A percentile compares a stretch with the other conserved stretches of the same genome.
phyloP scores from a whole-genome alignment of 2,797 vertebrate genomes.

The Echiichthys vipera region DNA sequence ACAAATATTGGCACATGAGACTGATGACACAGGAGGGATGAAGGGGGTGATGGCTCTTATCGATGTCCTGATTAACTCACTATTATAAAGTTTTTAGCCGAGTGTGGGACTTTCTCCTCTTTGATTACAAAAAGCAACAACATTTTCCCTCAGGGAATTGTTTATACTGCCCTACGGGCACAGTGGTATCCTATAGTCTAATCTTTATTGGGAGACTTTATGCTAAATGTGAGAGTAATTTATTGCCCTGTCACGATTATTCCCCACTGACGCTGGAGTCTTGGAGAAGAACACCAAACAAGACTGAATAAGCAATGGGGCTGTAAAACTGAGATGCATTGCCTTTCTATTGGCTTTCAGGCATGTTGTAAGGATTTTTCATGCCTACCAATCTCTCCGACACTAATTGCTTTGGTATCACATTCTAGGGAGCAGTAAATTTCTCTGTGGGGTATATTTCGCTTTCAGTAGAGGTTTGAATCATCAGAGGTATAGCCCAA shows the following conservation, averaged over 20 bases:
- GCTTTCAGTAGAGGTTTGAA: slow-evolving; percentile 67
- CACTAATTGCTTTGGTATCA: slow-evolving; percentile 87
- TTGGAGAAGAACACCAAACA: slow-evolving; percentile 77
- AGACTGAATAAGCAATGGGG: slow-evolving; percentile 83
- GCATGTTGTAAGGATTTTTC: slow-evolving; percentile 79
- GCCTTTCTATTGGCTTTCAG: slow-evolving; percentile 80
- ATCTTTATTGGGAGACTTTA: slow-evolving; percentile 77
- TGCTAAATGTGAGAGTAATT: slow-evolving; percentile 82
- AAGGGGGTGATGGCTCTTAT: slow-evolving; percentile 33
- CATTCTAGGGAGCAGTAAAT: slow-evolving; percentile 84
- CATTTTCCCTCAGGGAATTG: slow-evolving; percentile 50
- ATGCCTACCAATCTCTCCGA: slow-evolving; percentile 84
- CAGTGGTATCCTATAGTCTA: slow-evolving; percentile 60
- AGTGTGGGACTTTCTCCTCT: slow-evolving; percentile 53
- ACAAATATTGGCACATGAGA: slow-evolving; percentile 54
- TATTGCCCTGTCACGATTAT: slow-evolving; percentile 78
- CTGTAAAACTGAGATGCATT: slow-evolving; percentile 83
- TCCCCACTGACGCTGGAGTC: slow-evolving; percentile 75
- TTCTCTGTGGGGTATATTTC: slow-evolving; percentile 80
- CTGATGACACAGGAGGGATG: slow-evolving; percentile 37
- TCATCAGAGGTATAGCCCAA: slow-evolving; percentile 70
- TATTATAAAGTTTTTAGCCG: slow-evolving; percentile 61
- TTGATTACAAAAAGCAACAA: slow-evolving; percentile 64
- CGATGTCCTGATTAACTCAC: slow-evolving; percentile 66
- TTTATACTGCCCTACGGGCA: slow-evolving; percentile 55